These are phyloP conservation scores for Cyprinella venusta DNA, from an alignment of 2,797 vertebrate species.

Conservation along the genomic window DNA sequence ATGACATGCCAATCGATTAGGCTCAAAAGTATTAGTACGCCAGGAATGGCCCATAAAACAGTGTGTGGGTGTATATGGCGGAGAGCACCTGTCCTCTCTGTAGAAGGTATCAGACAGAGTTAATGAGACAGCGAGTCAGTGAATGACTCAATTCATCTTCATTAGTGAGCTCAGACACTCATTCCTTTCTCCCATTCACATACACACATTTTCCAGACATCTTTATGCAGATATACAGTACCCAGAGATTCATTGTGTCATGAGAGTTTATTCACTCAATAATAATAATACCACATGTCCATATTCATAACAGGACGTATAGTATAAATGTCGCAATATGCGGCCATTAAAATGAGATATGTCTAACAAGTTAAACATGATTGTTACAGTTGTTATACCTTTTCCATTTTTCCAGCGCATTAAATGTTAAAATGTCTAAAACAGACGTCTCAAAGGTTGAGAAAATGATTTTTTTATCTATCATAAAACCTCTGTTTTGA, in stretches of 20 bases:
- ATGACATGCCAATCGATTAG: constrained; percentile 32
- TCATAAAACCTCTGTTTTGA: constrained; percentile 11
- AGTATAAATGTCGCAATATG: constrained; percentile 26
- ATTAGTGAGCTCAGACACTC: constrained; percentile 49
- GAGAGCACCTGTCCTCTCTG: constrained; percentile 44
- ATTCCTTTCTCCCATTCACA: constrained; percentile 39
- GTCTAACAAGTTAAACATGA: constrained; percentile 47
- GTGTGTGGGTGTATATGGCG: background rate
- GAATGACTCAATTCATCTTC: constrained; percentile 60
- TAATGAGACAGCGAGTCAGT: constrained; percentile 53
- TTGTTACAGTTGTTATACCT: constrained; percentile 44
- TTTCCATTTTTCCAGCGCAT: constrained; percentile 42
- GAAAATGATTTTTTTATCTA: constrained; percentile 25
- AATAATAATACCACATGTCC: constrained; percentile 47
- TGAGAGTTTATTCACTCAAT: constrained; percentile 32
- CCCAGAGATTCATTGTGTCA: constrained; percentile 36
- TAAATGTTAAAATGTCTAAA: constrained; percentile 42
- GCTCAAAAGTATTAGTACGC: background rate
- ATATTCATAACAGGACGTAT: constrained; percentile 39
- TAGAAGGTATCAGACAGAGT: constrained; percentile 45
- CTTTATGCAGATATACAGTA: constrained; percentile 35
- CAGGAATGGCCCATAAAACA: constrained; percentile 17
- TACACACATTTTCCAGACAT: constrained; percentile 44
- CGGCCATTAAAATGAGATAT: constrained; percentile 42
- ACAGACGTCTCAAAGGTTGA: constrained; percentile 32